A percentile compares a stretch with the other conserved stretches of the same genome.
These are phyloP conservation scores for Agapostemon virescens DNA, from an alignment of 2,888 invertebrate genomes.

Conservation along the genomic window DNA sequence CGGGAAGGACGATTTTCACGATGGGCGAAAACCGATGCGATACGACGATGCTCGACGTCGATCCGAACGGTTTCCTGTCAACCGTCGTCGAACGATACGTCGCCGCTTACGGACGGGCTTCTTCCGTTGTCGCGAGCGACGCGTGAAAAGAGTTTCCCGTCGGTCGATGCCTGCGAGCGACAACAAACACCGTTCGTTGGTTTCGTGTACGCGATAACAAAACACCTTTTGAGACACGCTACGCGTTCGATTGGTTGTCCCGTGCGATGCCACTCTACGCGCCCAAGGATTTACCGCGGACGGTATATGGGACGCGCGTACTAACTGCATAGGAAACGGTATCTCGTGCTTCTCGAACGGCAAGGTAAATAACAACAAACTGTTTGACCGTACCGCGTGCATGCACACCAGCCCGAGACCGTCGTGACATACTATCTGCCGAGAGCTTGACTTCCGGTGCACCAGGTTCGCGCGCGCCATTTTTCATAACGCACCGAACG, in stretches of 20 bases:
- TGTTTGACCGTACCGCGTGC: not conserved
- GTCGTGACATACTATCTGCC: conserved; percentile 28
- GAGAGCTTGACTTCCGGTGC: conserved; percentile 9
- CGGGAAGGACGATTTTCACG: conserved; percentile 14
- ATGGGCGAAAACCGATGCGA: not conserved
- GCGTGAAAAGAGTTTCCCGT: conserved; percentile 8
- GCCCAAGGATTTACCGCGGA: conserved; percentile 26
- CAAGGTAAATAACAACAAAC: conserved; percentile 43
- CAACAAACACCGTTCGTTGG: conserved; percentile 42
- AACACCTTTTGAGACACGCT: conserved; percentile 55
- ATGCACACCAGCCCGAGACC: conserved; percentile 2
- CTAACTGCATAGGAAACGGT: conserved; percentile 4
- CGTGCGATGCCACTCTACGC: conserved; percentile 14
- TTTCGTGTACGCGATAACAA: conserved; percentile 38
- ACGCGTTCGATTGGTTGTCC: conserved; percentile 36
- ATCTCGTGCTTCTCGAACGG: not conserved
- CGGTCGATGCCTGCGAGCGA: conserved; percentile 15
- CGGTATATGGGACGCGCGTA: conserved; percentile 12
- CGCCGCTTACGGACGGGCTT: not conserved
- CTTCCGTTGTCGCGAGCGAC: conserved; percentile 12
- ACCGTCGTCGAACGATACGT: not conserved
- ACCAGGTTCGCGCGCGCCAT: conserved; percentile 2
- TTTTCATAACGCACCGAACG: not conserved
- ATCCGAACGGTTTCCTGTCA: not conserved
- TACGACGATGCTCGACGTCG: not conserved